Conservation (phyloP, 2,113 vertebrate species). For the Calidris pygmaea region DNA sequence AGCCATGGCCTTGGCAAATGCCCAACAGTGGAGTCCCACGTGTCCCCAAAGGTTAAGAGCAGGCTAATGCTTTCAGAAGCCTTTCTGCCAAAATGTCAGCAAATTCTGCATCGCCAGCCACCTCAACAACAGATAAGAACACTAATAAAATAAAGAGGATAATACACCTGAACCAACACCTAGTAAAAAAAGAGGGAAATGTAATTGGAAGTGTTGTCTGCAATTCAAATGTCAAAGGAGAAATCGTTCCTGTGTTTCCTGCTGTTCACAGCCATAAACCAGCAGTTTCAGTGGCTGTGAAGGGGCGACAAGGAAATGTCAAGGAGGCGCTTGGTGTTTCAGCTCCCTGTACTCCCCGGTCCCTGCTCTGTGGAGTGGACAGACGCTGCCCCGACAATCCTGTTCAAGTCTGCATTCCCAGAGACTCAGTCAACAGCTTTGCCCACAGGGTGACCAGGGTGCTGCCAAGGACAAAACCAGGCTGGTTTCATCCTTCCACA, state of each 20-base stretch:
- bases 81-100: not conserved
- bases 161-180: not conserved
- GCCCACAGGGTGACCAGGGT: not conserved
- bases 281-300: not conserved
- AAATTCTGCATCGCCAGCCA: not conserved
- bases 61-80: not conserved
- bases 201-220: not conserved
- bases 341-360: not conserved
- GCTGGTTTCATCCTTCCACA: not conserved
- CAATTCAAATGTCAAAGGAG: slow-evolving; percentile 33
- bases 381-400: not conserved
- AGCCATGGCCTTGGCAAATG: not conserved
- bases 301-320: not conserved
- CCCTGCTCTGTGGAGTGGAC: not conserved
- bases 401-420: not conserved
- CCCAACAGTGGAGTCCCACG: not conserved
- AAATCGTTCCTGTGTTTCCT: not conserved
- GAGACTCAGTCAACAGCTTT: not conserved
- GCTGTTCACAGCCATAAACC: not conserved
- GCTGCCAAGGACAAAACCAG: not conserved
- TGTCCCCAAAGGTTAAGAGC: not conserved
- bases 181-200: not conserved
- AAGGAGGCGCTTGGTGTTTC: not conserved
- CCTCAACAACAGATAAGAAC: not conserved
- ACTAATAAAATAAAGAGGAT: not conserved